Conservation (phyloP, 1,140 invertebrate genomes). For the Ephestia elutella region DNA sequence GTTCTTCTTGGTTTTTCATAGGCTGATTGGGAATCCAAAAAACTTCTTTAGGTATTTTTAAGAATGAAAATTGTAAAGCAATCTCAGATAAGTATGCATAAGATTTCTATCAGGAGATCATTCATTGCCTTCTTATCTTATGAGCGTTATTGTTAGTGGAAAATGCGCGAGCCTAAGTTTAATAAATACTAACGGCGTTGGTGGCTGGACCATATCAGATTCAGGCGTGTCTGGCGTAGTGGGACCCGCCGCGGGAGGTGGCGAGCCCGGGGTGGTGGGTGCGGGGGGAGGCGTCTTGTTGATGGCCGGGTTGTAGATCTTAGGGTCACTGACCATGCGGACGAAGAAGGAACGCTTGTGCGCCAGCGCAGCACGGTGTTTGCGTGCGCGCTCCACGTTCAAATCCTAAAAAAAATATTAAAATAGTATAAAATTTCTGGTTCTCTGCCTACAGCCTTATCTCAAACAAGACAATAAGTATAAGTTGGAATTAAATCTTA, state of each 20-base stretch:
- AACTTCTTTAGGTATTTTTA: no score
- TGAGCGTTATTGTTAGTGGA: no score
- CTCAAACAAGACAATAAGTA: background rate
- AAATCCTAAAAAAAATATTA: conserved; percentile 37
- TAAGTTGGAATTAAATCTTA: conserved; percentile 37
- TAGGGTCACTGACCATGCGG: conserved; percentile 97
- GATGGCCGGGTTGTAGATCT: conserved; percentile 94
- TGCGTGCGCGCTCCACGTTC: conserved; percentile 58
- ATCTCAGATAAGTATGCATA: no score
- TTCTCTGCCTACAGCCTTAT: no score
- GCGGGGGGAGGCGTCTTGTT: conserved; percentile 79
- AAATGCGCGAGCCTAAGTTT: no score
- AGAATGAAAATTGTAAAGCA: no score
- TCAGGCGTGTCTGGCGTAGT: conserved; percentile 62
- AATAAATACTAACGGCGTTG: conserved; percentile 47
- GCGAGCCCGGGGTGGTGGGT: conserved; percentile 80
- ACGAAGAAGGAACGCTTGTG: conserved; percentile 97
- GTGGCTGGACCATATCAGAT: conserved; percentile 35
- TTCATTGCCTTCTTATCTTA: no score
- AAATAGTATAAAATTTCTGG: no score
- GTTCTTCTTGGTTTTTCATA: no score
- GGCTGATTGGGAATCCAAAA: no score
- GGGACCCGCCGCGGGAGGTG: conserved; percentile 59
- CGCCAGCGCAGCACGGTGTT: conserved; percentile 80
- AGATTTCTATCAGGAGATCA: no score